phyloP scores from a whole-genome alignment of 1,140 invertebrate genomes.

The Caenorhabditis elegans region WBcel235 BX284603.4:7482001-7482500 shows the following conservation, averaged over 20 bases:
- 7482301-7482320: slow-evolving; percentile 44
- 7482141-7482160: slow-evolving; percentile 42
- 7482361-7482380: slow-evolving; percentile 50
- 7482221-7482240: slow-evolving; percentile 39
- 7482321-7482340: background rate
- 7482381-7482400: slow-evolving; percentile 53
- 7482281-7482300: slow-evolving; percentile 49
- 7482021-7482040: slow-evolving; percentile 47
- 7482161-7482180: slow-evolving; percentile 47
- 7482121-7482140: slow-evolving; percentile 53
- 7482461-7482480: slow-evolving; percentile 39
- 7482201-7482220: slow-evolving; percentile 23
- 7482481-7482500: slow-evolving; percentile 26
- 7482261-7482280: slow-evolving; percentile 41
- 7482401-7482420: slow-evolving; percentile 45
- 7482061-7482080: slow-evolving; percentile 53
- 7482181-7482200: slow-evolving; percentile 49
- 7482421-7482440: slow-evolving; percentile 48
- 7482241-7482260: slow-evolving; percentile 38
- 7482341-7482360: slow-evolving; percentile 51
- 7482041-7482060: slow-evolving; percentile 46
- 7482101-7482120: slow-evolving; percentile 39
- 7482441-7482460: slow-evolving; percentile 34
- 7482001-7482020: slow-evolving; percentile 45
- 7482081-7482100: slow-evolving; percentile 47